Base-by-base conservation (phyloP, 2,113 vertebrate species). In the Scomber scombrus region DNA sequence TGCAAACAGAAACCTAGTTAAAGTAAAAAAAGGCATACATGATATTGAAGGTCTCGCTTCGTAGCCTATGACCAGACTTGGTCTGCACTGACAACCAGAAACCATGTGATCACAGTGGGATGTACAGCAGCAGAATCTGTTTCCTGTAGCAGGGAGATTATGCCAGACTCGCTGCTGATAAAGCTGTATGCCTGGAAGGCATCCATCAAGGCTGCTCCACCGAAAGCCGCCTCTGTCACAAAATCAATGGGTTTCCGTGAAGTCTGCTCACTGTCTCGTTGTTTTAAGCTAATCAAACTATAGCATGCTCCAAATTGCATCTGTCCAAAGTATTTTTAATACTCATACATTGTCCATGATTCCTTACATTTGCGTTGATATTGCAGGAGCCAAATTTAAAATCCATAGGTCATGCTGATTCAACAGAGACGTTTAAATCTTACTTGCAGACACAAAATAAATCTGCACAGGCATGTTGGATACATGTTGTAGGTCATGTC, bases 171-270 rank as follows among this genome's bases (percentile, higher is more conserved):
- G 79, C 75, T 88, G 90, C 90, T 90, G 89, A 92, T 91, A 60
- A 84, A 92, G 89, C 86, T 65, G 80, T 67, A 26, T 21, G 71
- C 68, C 82, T 73, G 75, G 80, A 60, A 75, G 54, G 49, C 75
- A 85, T 93, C 83, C 81, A 80, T 91, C 90, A 88, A 26, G 45
- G 71, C 80, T 15, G 68, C 86, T 74, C 52, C 67, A 74, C 79
- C 31, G 80, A 83, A 87, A 72, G 81, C 64, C 31, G 62, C 74
- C 84, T 51, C 67, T 72, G 88, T 85, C 91, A 91, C 73, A 76
- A 88, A 91, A 92, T 93, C 88, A 79, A 93, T 93, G 55, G 34
- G 47, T 71, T 81, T 84, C 85, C 19, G 47, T 67, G 79, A 88
- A 76, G 80, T 64, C 71, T 72, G 74, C 86, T 86, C 43, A 4